phyloP scores from a whole-genome alignment of 2,888 invertebrate species.

The Chymomyza fuscimana region DNA sequence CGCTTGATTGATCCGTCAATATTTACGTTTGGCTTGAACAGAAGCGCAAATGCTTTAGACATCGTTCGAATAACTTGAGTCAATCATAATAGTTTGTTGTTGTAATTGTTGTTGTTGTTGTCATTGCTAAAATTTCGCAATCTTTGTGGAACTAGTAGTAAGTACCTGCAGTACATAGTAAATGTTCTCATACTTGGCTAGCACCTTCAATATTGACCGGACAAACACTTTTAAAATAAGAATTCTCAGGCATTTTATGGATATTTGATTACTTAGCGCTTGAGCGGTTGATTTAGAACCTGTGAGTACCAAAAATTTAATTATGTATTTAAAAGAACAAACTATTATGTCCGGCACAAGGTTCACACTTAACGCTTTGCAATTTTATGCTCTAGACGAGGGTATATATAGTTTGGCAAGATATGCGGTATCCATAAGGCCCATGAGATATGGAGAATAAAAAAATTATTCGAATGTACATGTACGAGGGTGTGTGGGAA shows the following conservation, averaged over 20 bases:
- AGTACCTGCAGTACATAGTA: not conserved
- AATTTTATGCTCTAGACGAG: not conserved
- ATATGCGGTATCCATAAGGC: too few species aligned
- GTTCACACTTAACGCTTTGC: not conserved
- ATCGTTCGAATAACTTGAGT: constrained; percentile 6
- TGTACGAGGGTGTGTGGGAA: too few species aligned
- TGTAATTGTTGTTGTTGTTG: not conserved
- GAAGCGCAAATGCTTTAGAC: constrained; percentile 35
- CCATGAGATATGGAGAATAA: too few species aligned
- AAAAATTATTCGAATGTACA: too few species aligned
- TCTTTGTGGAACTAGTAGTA: not conserved
- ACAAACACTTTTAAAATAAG: not conserved
- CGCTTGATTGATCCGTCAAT: constrained; percentile 69
- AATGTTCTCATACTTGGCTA: not conserved
- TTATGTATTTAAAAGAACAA: not conserved
- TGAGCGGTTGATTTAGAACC: constrained; percentile 48
- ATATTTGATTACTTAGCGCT: constrained; percentile 23
- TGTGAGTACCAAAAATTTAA: constrained; percentile 10
- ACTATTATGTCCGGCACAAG: not conserved
- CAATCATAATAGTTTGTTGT: not conserved
- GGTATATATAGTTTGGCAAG: not conserved
- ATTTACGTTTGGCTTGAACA: constrained; percentile 56
- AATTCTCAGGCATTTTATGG: not conserved
- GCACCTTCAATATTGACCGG: not conserved
- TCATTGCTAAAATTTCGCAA: not conserved